A percentile compares a stretch with the other conserved stretches of the same genome.
Evolutionary conservation across 2,888 invertebrate species (phyloP).

Genomic region (Cataglyphis cursor): DNA sequence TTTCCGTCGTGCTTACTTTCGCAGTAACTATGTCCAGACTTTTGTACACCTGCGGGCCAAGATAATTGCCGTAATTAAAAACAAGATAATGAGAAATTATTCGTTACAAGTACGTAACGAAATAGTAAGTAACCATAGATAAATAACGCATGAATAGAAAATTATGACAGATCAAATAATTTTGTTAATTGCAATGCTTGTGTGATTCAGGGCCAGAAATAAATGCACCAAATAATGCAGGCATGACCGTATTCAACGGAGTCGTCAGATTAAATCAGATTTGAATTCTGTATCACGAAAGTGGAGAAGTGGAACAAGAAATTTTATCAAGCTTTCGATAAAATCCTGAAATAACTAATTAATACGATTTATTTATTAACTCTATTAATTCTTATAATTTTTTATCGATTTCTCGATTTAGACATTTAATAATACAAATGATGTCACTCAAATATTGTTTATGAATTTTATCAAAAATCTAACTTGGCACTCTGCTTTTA

Average conservation of each 20-base stretch:
- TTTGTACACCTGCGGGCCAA: conserved; percentile 94
- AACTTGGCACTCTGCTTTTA: too few relatives aligned
- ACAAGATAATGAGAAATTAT: conserved; percentile 26
- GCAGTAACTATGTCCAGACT: conserved; percentile 97
- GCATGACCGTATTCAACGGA: neutral
- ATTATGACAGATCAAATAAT: conserved; percentile 37
- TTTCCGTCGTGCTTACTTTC: conserved; percentile 95
- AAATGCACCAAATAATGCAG: conserved; percentile 13
- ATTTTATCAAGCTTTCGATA: neutral
- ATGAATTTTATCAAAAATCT: neutral
- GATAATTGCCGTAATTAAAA: conserved; percentile 40
- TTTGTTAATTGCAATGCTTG: conserved; percentile 32
- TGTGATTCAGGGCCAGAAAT: neutral
- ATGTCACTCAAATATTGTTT: neutral
- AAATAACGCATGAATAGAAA: conserved; percentile 36
- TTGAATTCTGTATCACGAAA: neutral
- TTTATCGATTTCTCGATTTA: too few relatives aligned
- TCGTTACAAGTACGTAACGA: neutral
- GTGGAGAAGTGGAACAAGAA: neutral
- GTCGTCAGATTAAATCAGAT: neutral
- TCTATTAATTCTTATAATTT: neutral
- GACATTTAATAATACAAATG: neutral
- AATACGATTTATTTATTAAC: neutral
- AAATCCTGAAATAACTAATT: neutral
- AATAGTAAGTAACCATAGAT: conserved; percentile 9